Evolutionary conservation across 1,140 invertebrate genomes (phyloP).

Genomic region (Metaphire vulgaris): DNA sequence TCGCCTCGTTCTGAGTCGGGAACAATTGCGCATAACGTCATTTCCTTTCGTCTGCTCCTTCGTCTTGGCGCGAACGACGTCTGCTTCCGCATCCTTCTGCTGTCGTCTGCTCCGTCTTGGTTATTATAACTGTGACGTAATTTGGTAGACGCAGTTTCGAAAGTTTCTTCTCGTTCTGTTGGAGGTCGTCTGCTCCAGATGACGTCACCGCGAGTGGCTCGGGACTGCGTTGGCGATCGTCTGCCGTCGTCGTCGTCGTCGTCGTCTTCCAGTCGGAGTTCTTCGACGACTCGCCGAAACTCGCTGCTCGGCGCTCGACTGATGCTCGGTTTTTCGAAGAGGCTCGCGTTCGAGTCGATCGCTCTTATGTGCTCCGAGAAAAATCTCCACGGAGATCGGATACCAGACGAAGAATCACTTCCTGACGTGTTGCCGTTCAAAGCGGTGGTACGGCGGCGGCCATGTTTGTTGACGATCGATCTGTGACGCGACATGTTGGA

Average conservation of each 20-base stretch:
- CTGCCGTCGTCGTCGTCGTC: not conserved
- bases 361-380: not conserved
- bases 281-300: not conserved
- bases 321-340: not conserved
- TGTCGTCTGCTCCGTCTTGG: not conserved
- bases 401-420: too few species aligned
- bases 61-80: not conserved
- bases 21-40: not conserved
- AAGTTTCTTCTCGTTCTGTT: too few species aligned
- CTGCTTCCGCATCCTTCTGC: too few species aligned
- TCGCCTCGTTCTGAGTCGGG: not conserved
- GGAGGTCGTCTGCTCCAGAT: too few species aligned
- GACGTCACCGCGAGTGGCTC: not conserved
- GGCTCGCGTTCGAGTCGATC: not conserved
- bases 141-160: too few species aligned
- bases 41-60: not conserved
- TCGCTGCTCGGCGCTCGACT: not conserved
- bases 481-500: too few species aligned
- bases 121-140: too few species aligned
- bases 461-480: too few species aligned
- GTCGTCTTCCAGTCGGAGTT: not conserved
- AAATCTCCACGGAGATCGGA: not conserved
- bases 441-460: not conserved
- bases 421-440: too few species aligned
- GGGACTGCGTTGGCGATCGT: not conserved